These are phyloP conservation scores for Drosophila albomicans DNA, from an alignment of 1,140 invertebrate genomes.

Conservation along the genomic window DNA sequence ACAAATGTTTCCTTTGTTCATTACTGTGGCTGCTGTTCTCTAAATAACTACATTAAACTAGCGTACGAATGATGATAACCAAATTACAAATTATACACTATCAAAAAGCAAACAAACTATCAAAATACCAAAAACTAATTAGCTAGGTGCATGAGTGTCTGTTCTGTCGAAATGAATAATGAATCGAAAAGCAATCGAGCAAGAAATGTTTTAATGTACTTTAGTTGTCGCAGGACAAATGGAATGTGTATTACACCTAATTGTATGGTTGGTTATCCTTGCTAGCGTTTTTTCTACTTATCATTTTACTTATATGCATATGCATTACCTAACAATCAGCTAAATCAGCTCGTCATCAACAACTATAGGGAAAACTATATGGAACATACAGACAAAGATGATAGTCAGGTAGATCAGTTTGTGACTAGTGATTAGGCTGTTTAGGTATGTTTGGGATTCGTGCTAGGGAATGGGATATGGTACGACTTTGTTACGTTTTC, in stretches of 20 bases:
- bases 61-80: conserved; percentile 67
- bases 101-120: neutral
- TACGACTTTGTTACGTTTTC: conserved; percentile 47
- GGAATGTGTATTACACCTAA: conserved; percentile 27
- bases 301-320: conserved; percentile 45
- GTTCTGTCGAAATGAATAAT: conserved; percentile 57
- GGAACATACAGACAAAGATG: conserved; percentile 8
- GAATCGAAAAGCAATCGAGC: conserved; percentile 42
- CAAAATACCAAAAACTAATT: conserved; percentile 56
- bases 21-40: conserved; percentile 54
- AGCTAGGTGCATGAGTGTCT: conserved; percentile 77
- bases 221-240: conserved; percentile 31
- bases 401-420: conserved; percentile 31
- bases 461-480: conserved; percentile 8
- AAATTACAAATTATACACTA: conserved; percentile 26
- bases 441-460: conserved; percentile 2
- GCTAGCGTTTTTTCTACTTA: conserved; percentile 41
- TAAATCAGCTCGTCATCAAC: conserved; percentile 58
- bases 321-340: conserved; percentile 64
- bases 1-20: conserved; percentile 34
- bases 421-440: conserved; percentile 22
- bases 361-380: conserved; percentile 18
- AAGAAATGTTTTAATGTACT: conserved; percentile 42
- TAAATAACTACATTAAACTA: conserved; percentile 46
- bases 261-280: conserved; percentile 45